Evolutionary conservation across 2,797 vertebrate species (phyloP).

Genomic region (Muraenolepis orangiensis): DNA sequence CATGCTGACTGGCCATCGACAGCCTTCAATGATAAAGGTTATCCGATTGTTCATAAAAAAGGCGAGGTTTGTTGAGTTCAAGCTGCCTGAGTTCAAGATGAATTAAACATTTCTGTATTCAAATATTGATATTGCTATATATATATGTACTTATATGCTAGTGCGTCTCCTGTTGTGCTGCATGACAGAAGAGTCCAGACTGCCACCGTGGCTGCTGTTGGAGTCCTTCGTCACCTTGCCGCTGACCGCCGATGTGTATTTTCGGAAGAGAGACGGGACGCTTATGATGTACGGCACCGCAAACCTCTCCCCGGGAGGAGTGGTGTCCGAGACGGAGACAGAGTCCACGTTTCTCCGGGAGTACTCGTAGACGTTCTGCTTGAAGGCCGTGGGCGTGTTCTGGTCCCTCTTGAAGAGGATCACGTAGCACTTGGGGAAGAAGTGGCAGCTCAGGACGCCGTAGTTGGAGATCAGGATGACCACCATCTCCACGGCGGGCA

Average conservation of each 20-base stretch:
- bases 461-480: conserved; percentile 90
- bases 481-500: conserved; percentile 85
- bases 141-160: conserved; percentile 38
- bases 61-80: neutral
- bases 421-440: conserved; percentile 87
- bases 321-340: neutral
- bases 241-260: neutral
- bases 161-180: conserved; percentile 27
- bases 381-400: conserved; percentile 84
- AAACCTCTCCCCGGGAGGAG: conserved; percentile 6
- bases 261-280: neutral
- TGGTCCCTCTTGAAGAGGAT: conserved; percentile 83
- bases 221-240: neutral
- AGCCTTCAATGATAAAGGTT: neutral
- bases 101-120: neutral
- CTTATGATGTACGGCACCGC: conserved; percentile 3
- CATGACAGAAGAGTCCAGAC: neutral
- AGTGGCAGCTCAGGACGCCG: conserved; percentile 82
- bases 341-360: conserved; percentile 61
- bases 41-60: neutral
- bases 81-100: neutral
- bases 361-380: conserved; percentile 79
- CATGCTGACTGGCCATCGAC: neutral
- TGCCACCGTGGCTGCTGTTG: neutral
- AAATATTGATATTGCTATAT: neutral